phyloP scores from a whole-genome alignment of 2,113 vertebrate genomes.

The Epinephelus cyanopodus region DNA sequence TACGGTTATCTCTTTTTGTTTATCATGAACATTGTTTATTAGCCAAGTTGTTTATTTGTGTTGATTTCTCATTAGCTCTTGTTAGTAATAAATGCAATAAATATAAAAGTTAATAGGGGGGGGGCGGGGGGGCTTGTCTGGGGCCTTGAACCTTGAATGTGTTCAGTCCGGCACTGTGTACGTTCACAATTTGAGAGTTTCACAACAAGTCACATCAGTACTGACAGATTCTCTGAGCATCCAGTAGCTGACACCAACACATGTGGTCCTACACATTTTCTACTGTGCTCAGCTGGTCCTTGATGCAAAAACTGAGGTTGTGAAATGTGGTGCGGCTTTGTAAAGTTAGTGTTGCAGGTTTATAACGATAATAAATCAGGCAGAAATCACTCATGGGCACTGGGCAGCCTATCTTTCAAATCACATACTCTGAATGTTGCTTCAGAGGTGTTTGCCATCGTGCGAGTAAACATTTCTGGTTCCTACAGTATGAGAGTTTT shows the following conservation, averaged over 20 bases:
- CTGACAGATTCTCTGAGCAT: background rate
- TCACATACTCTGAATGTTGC: background rate
- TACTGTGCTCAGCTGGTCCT: background rate
- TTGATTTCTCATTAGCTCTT: too few relatives aligned
- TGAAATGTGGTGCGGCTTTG: background rate
- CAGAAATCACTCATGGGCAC: background rate
- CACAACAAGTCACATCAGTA: background rate
- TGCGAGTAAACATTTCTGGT: slow-evolving; percentile 1
- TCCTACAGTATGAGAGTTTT: slow-evolving; percentile 14
- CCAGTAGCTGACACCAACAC: background rate
- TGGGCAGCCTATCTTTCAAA: background rate
- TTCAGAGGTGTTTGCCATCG: slow-evolving; percentile 14
- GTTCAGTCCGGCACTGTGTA: too few relatives aligned
- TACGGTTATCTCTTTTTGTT: too few relatives aligned
- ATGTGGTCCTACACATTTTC: background rate
- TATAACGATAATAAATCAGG: background rate
- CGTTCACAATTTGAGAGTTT: background rate
- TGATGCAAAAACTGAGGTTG: background rate
- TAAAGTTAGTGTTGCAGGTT: background rate
- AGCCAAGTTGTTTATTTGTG: too few relatives aligned
- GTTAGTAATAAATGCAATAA: too few relatives aligned
- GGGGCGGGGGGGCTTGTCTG: too few relatives aligned
- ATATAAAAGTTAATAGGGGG: too few relatives aligned
- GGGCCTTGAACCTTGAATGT: too few relatives aligned
- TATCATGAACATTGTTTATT: too few relatives aligned